Base-by-base conservation (phyloP, 2,888 invertebrate genomes). In the Alsophila aescularia region DNA sequence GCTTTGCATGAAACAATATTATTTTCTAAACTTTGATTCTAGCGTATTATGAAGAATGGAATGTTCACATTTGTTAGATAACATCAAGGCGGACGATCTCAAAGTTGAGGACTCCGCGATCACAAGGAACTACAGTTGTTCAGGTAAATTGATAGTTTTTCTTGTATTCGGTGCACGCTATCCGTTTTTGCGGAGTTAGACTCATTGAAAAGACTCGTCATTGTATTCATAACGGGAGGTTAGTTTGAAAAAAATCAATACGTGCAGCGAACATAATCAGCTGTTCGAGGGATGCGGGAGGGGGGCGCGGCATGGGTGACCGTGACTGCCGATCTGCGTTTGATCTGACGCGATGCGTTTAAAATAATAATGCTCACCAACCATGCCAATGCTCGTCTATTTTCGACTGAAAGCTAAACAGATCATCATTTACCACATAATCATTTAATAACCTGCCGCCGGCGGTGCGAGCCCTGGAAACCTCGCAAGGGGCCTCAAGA, bases 21-120 rank as follows among this genome's bases (percentile, higher is more conserved):
- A 68, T 69, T 70, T 65, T 62, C 64, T 67, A 68, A 71, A 72
- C 72, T 75, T 75, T 61, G 60, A 69, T 73, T 74, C 53, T 63
- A 69, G 64, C 49, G 52, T 77, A 76, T 58, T 69, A 90, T 90
- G 89, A 92, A 92, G 80, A 81, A 95, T 94, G 94, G 94, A 94
- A 92, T 94, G 94, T 87, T 92, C 93, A 78, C 94, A 94, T 92
- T 92, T 94, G 77, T 91, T 90, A 85, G 93, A 93, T 87, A 93
- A 93, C 90, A 93, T 94, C 81, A 93, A 93, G 83, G 86, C 92
- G 81, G 87, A 90, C 75, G 86, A 89, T 80, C 83, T 89, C 77
- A 85, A 86, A 78, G 73, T 78, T 75, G 85, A 90, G 77, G 90
- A 91, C 78, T 83, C 80, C 70, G 82, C 85, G 79, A 88, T 89